A percentile compares a stretch with the other conserved stretches of the same genome.
phyloP scores from a whole-genome alignment of 2,888 invertebrate species.

The Palloptera scutellata region DNA sequence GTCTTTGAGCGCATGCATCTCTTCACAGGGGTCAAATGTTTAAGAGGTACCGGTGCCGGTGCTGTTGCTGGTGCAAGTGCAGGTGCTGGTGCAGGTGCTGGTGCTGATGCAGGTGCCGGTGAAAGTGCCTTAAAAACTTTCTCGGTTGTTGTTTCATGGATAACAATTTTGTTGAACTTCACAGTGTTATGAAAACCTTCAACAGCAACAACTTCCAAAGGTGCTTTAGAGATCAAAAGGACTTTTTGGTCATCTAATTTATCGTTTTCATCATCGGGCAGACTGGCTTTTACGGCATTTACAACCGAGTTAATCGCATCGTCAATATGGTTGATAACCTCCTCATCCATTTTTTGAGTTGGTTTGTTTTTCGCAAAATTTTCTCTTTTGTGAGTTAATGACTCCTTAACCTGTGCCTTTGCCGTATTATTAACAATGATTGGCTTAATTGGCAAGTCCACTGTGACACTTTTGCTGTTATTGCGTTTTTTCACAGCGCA shows the following conservation, averaged over 20 bases:
- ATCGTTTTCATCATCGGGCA: slow-evolving; percentile 46
- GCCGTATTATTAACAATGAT: background rate
- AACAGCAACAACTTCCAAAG: no score
- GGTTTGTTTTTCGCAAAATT: slow-evolving; percentile 39
- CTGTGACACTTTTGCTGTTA: slow-evolving; percentile 4
- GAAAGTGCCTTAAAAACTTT: no score
- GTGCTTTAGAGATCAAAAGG: no score
- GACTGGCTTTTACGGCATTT: slow-evolving; percentile 53
- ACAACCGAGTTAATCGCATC: slow-evolving; percentile 59
- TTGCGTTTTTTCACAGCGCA: slow-evolving; percentile 34
- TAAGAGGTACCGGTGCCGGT: background rate
- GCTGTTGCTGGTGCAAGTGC: background rate
- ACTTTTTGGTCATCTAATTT: slow-evolving; percentile 19
- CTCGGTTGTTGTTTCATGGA: no score
- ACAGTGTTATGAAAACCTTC: no score
- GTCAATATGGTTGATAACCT: slow-evolving; percentile 57
- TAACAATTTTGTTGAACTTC: no score
- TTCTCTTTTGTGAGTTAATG: slow-evolving; percentile 34
- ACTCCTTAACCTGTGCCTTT: slow-evolving; percentile 32
- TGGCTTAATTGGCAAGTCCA: slow-evolving; percentile 4
- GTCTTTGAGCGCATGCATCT: slow-evolving; percentile 56
- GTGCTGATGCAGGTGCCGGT: background rate
- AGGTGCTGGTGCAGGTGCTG: background rate
- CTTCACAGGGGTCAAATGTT: slow-evolving; percentile 45
- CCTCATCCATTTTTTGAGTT: slow-evolving; percentile 53